phyloP scores from a whole-genome alignment of 2,888 invertebrate species.

The Hirtodrosophila duncani region DNA sequence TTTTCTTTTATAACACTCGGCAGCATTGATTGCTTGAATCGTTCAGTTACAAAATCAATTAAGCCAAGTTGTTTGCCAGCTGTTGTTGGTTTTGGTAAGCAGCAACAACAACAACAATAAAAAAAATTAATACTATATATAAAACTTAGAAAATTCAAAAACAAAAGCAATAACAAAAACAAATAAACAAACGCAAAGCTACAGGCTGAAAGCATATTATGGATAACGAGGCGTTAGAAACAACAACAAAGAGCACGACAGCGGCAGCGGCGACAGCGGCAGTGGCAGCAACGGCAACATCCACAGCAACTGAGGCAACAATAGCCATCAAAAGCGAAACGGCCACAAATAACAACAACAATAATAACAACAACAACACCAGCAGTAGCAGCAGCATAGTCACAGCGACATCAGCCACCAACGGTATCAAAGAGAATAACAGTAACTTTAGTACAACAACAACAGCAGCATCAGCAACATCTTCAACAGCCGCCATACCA shows the following conservation, averaged over 20 bases:
- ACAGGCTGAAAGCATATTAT: slow-evolving; percentile 67
- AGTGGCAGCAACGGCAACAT: slow-evolving; percentile 33
- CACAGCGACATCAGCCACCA: slow-evolving; percentile 69
- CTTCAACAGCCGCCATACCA: slow-evolving; percentile 56
- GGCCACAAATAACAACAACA: slow-evolving; percentile 59
- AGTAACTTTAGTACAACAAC: slow-evolving; percentile 74
- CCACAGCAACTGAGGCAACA: slow-evolving; percentile 20
- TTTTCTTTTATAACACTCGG: slow-evolving; percentile 49
- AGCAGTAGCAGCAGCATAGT: slow-evolving; percentile 50
- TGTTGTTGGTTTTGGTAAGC: slow-evolving; percentile 25
- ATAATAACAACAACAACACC: slow-evolving; percentile 33
- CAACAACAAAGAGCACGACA: slow-evolving; percentile 56
- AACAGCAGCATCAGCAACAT: slow-evolving; percentile 41
- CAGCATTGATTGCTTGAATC: slow-evolving; percentile 50
- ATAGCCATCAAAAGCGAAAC: slow-evolving; percentile 53
- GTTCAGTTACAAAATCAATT: slow-evolving; percentile 47
- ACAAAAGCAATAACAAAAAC: slow-evolving; percentile 9
- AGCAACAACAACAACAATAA: slow-evolving; percentile 13
- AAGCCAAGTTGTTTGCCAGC: slow-evolving; percentile 20
- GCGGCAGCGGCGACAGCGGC: slow-evolving; percentile 46
- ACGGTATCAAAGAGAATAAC: slow-evolving; percentile 77
- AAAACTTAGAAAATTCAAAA: too few relatives aligned
- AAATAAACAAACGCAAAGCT: slow-evolving; percentile 41
- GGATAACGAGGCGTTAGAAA: slow-evolving; percentile 74
- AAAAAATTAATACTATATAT: slow-evolving; percentile 23